Conservation (phyloP, 2,888 invertebrate species). For the Limenitis arthemis region DNA sequence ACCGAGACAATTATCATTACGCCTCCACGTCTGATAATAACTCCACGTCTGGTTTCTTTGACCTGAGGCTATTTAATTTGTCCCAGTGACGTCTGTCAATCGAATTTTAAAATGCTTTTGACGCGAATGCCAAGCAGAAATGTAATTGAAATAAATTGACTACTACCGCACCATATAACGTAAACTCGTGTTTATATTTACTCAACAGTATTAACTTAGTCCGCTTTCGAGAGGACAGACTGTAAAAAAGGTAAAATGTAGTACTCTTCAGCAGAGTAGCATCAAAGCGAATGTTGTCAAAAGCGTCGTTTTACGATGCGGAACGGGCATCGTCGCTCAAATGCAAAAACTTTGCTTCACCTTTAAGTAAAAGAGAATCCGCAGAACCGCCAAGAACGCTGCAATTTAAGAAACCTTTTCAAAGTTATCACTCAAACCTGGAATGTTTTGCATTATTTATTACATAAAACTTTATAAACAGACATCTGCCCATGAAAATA, state of each 20-base stretch:
- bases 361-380: conserved; percentile 55
- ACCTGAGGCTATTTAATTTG: conserved; percentile 42
- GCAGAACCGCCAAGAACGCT: conserved; percentile 34
- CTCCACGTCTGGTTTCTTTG: conserved; percentile 59
- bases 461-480: conserved; percentile 2
- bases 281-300: conserved; percentile 66
- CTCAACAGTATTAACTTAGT: conserved; percentile 49
- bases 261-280: conserved; percentile 51
- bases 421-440: conserved; percentile 60
- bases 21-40: conserved; percentile 48
- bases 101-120: conserved; percentile 44
- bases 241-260: conserved; percentile 53
- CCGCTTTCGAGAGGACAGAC: conserved; percentile 49
- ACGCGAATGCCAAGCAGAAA: conserved; percentile 32
- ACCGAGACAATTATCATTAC: conserved; percentile 52
- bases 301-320: conserved; percentile 57
- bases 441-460: conserved; percentile 62
- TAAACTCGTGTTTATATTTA: conserved; percentile 37
- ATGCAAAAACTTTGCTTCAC: conserved; percentile 66
- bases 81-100: conserved; percentile 48
- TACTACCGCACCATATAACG: conserved; percentile 28
- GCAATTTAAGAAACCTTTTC: conserved; percentile 60
- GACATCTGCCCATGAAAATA: neutral
- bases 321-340: conserved; percentile 56
- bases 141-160: conserved; percentile 17